A percentile compares a stretch with the other conserved stretches of the same genome.
Evolutionary conservation across 2,888 invertebrate species (phyloP).

Genomic region (Thymelicus sylvestris): DNA sequence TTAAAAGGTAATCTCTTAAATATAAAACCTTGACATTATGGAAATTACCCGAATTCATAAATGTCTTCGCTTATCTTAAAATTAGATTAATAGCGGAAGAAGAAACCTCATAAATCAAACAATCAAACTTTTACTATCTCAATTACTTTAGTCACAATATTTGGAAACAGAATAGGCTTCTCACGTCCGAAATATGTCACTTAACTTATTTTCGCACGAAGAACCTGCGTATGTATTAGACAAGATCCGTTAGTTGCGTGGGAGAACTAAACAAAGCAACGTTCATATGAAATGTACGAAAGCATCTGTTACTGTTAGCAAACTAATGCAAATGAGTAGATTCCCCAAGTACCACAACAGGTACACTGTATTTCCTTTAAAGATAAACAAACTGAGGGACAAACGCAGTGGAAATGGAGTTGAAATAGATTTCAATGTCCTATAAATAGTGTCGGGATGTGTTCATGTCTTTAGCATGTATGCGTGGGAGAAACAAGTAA

Average conservation of each 20-base stretch:
- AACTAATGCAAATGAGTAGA: conserved; percentile 29
- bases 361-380: conserved; percentile 9
- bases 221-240: conserved; percentile 46
- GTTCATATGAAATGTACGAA: conserved; percentile 57
- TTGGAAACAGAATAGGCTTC: conserved; percentile 47
- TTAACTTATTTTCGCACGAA: conserved; percentile 63
- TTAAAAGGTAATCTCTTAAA: not conserved
- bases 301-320: conserved; percentile 32
- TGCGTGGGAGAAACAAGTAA: not conserved
- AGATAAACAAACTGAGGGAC: conserved; percentile 2
- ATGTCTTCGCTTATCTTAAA: too few relatives aligned
- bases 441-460: not conserved
- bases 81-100: too few relatives aligned
- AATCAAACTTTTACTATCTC: conserved; percentile 15
- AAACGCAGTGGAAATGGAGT: not conserved
- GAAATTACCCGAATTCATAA: not conserved
- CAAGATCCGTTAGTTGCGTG: conserved; percentile 74
- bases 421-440: conserved; percentile 9
- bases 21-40: not conserved
- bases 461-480: not conserved
- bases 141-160: conserved; percentile 6
- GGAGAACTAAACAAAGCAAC: conserved; percentile 71
- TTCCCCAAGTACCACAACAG: conserved; percentile 18
- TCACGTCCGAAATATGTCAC: conserved; percentile 55
- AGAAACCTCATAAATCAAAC: conserved; percentile 5